Evolutionary conservation across 1,140 invertebrate species (phyloP).

Genomic region (Ericerus pela): DNA sequence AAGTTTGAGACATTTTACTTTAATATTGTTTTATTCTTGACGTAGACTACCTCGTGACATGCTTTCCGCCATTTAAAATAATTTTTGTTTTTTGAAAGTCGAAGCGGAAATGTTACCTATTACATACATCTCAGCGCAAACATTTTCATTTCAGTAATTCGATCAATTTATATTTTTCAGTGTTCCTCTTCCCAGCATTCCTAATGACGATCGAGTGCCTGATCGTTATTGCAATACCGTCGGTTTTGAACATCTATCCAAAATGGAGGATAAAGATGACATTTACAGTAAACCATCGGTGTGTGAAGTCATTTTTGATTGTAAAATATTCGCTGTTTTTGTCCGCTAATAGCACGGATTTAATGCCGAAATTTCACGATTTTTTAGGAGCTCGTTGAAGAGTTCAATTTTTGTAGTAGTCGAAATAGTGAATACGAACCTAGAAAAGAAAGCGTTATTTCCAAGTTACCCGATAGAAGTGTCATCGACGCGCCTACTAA

Average conservation of each 20-base stretch:
- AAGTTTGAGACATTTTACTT: not conserved
- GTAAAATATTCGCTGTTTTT: not conserved
- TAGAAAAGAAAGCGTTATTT: too few species aligned
- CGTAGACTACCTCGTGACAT: too few species aligned
- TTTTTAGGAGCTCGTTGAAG: constrained; percentile 35
- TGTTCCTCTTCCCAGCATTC: constrained; percentile 54
- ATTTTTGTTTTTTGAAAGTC: not conserved
- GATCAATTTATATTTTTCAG: constrained; percentile 30
- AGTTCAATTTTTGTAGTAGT: not conserved
- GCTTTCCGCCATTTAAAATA: too few species aligned
- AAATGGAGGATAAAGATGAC: constrained; percentile 40
- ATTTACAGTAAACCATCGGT: constrained; percentile 46
- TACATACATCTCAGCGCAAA: not conserved
- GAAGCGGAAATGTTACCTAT: not conserved
- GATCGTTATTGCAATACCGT: constrained; percentile 31
- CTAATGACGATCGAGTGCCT: constrained; percentile 36
- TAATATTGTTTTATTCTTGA: not conserved
- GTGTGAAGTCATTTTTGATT: constrained; percentile 17
- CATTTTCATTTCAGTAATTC: constrained; percentile 15
- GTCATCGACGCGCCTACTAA: too few species aligned
- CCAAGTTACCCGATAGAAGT: too few species aligned
- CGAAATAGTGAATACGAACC: not conserved
- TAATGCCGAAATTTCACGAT: constrained; percentile 39
- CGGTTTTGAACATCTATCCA: constrained; percentile 31
- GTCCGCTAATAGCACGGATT: constrained; percentile 1